These are phyloP conservation scores for Adineta ricciae DNA, from an alignment of 2,888 invertebrate genomes.

Conservation along the genomic window DNA sequence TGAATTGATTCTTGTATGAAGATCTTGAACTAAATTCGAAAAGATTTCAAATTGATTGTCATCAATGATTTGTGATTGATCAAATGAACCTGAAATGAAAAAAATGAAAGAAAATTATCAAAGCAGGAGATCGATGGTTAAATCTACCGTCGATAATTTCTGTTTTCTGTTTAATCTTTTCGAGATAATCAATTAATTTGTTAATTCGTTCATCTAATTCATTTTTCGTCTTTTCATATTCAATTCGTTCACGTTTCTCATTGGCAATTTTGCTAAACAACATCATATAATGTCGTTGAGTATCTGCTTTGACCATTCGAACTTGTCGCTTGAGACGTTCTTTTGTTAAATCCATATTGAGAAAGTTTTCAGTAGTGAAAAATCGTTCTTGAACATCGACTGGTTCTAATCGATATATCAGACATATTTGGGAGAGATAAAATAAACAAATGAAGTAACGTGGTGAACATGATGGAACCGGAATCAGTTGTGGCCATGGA, in stretches of 20 bases:
- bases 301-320: constrained; percentile 8
- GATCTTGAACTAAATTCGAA: background rate
- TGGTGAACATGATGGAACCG: background rate
- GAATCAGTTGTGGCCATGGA: constrained; percentile 14
- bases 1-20: background rate
- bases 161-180: background rate
- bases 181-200: background rate
- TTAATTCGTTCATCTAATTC: background rate
- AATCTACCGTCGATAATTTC: background rate
- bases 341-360: background rate
- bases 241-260: background rate
- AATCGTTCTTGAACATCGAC: background rate
- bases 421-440: constrained; percentile 14
- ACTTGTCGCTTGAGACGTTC: background rate
- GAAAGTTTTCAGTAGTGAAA: background rate
- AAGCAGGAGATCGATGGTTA: background rate
- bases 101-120: background rate
- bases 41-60: background rate
- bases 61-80: background rate
- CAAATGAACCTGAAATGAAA: background rate
- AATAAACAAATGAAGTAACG: constrained; percentile 5
- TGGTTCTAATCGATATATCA: background rate
- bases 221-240: background rate
- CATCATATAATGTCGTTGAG: background rate
- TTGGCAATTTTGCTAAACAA: constrained; percentile 1